phyloP scores from a whole-genome alignment of 2,888 invertebrate species.

The Scaptomyza caliginosa region DNA sequence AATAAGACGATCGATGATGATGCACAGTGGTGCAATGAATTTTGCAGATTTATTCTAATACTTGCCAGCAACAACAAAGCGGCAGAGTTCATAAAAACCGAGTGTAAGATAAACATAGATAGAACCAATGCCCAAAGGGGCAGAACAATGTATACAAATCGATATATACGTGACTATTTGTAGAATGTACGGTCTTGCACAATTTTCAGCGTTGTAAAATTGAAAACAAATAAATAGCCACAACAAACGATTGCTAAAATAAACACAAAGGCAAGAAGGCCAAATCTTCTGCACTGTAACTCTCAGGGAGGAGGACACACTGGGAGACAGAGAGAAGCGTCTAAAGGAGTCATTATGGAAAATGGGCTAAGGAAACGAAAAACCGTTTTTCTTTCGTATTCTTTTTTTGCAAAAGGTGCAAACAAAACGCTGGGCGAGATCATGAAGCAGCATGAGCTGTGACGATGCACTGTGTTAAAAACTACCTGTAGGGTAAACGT shows the following conservation, averaged over 20 bases:
- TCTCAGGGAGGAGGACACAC: background rate
- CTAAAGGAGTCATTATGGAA: constrained; percentile 34
- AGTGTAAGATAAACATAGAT: constrained; percentile 41
- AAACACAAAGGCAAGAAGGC: constrained; percentile 48
- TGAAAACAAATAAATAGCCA: constrained; percentile 71
- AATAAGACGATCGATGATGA: constrained; percentile 41
- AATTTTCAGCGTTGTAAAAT: constrained; percentile 62
- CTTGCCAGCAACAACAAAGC: constrained; percentile 16
- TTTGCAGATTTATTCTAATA: constrained; percentile 6
- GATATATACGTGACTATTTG: constrained; percentile 7
- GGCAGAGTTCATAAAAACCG: constrained; percentile 46
- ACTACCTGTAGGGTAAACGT: constrained; percentile 68
- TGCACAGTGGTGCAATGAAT: constrained; percentile 32
- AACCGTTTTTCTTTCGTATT: constrained; percentile 21
- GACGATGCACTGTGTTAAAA: constrained; percentile 65
- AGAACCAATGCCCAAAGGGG: constrained; percentile 13
- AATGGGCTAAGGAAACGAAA: constrained; percentile 53
- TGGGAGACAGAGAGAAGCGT: background rate
- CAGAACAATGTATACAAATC: constrained; percentile 17
- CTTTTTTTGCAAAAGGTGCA: constrained; percentile 72
- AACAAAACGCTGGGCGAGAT: constrained; percentile 49
- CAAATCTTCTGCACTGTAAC: background rate
- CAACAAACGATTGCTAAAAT: constrained; percentile 67
- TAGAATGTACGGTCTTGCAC: constrained; percentile 52
- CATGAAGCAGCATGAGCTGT: constrained; percentile 44